Base-by-base conservation (phyloP, 2,113 vertebrate species). In the Zosterops hypoxanthus region DNA sequence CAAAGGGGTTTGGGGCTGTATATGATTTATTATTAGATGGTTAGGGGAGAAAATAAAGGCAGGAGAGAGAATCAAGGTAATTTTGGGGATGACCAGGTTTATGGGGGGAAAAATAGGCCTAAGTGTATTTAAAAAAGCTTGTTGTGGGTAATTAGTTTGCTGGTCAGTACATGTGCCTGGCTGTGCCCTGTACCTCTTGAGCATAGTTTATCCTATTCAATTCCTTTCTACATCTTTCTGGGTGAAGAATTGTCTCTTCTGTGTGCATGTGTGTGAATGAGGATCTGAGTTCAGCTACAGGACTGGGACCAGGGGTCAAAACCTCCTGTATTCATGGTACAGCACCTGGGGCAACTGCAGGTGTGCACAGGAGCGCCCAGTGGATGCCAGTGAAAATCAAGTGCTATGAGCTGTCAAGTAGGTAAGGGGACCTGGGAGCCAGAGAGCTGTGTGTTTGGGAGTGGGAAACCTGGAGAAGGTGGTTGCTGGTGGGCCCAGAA, bases 121-220 rank as follows among this genome's bases (percentile, higher is more conserved):
- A 55, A 69, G 6, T 22, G 5, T 42, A 33, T 36, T 7, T 2
- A 8, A 52, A 71, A 81, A 64, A 5, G 5, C 7, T 65, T 1
- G 0, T 42, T 82, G 10, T 61, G 20, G 28, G 21, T 46, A 44
- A 73, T 46, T 16, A 55, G 28, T 42, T 88, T 69, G 33, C 36
- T 69, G 28, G 4, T 36, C 49, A 64, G 7, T 57, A 42, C 2
- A 3, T 0, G 1, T 55, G 24, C 11, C 24, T 60, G 17, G 12
- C 34, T 23, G 50, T 56, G 20, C 7, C 10, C 41, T 69, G 9
- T 9, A 6, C 6, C 31, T 70, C 25, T 42, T n/a, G 25, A 60
- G 33, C 22, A 39, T 11, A 36, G 16, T n/a, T 65, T 50, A 20
- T 66, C 23, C 21, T 49, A 63, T 44, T 71, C 19, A 63, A 15